Evolutionary conservation across 2,888 invertebrate species (phyloP).

Genomic region (Pristionchus maxplancki): DNA sequence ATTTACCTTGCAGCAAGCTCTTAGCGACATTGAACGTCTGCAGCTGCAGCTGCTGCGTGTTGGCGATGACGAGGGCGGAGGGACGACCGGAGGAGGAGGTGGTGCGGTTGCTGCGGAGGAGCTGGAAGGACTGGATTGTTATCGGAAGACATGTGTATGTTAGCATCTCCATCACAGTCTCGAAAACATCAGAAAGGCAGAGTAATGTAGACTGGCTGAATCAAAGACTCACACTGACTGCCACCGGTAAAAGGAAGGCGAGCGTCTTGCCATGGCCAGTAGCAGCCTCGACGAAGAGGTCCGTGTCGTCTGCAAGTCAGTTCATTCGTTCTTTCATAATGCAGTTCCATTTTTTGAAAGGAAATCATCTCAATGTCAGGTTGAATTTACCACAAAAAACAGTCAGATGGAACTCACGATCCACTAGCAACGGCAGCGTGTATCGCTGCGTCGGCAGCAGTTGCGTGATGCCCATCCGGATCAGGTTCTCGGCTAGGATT

Average conservation of each 20-base stretch:
- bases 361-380: too few species aligned
- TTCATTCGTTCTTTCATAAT: too few species aligned
- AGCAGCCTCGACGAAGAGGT: constrained; percentile 35
- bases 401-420: neutral
- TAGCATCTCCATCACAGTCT: too few species aligned
- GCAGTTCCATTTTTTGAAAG: too few species aligned
- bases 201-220: too few species aligned
- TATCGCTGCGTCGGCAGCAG: constrained; percentile 41
- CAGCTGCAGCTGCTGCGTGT: constrained; percentile 46
- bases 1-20: neutral
- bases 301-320: constrained; percentile 28
- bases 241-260: constrained; percentile 42
- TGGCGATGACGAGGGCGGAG: constrained; percentile 36
- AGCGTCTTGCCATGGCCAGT: constrained; percentile 51
- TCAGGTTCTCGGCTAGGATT: neutral
- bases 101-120: neutral
- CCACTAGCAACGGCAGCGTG: constrained; percentile 29
- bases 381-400: too few species aligned
- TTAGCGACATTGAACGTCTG: neutral
- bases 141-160: too few species aligned
- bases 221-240: neutral
- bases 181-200: too few species aligned
- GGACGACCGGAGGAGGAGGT: neutral
- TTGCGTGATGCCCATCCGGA: neutral
- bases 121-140: neutral